A percentile compares a stretch with the other conserved stretches of the same genome.
Evolutionary conservation across 2,797 vertebrate species (phyloP).

Genomic region (Novumbra hubbsi): DNA sequence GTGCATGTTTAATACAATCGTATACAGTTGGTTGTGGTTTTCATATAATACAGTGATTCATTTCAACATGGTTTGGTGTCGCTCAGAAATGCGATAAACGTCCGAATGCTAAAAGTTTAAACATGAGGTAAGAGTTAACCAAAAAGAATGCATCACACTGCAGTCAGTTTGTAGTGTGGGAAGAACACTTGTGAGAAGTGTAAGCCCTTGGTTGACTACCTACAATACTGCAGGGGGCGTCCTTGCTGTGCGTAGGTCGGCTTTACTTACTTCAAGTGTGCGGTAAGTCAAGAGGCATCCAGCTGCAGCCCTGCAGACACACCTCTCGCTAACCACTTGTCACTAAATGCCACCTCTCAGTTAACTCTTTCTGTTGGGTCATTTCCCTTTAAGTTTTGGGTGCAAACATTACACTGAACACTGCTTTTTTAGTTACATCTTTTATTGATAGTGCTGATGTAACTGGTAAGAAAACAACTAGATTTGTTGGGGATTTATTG

Average conservation of each 20-base stretch:
- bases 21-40: not conserved
- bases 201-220: not conserved
- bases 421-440: too few species aligned
- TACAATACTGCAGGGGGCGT: conserved; percentile 49
- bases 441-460: too few species aligned
- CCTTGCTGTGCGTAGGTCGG: conserved; percentile 30
- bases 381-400: too few species aligned
- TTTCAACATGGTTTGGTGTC: not conserved
- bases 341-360: too few species aligned
- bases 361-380: too few species aligned
- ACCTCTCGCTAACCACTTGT: too few species aligned
- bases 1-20: not conserved
- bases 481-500: too few species aligned
- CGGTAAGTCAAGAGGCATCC: not conserved
- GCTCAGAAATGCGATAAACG: not conserved
- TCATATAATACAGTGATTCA: not conserved
- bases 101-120: not conserved
- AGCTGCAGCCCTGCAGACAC: too few species aligned
- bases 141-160: not conserved
- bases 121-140: not conserved
- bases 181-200: not conserved
- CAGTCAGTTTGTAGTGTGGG: too few species aligned
- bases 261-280: not conserved
- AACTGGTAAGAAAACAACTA: too few species aligned
- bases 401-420: too few species aligned